Evolutionary conservation across 64 coral and sea anemone species (phyloP), one percentile per base, ranked within the genome.

Genomic region (Montipora sp.): DNA sequence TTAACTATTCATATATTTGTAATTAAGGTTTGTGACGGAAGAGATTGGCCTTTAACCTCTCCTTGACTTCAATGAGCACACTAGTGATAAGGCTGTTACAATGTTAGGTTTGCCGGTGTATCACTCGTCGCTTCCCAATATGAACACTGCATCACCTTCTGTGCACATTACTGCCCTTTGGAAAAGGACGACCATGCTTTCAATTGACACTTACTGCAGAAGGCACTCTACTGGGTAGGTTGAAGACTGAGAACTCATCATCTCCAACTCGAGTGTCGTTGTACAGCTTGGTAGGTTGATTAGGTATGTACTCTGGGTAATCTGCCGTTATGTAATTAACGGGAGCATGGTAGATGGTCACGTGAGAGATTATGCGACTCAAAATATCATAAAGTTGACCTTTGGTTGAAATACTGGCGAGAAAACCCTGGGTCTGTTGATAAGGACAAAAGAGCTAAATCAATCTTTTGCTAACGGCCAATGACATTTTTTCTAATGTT

Each of bases 241-340:
- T 51, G 3, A 24, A 60, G 58, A 81, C 19, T 5, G 79, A 81
- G 21, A 81, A 81, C 5, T 81, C 51, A 24, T 53, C 79, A 1
- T 59, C 79, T 61, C 59, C 23, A 20, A 81, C 79, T 27, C 79
- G 8, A 22, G 79, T 36, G 55, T 81, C 79, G 19, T 81, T 44
- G 55, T 81, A 81, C 9, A 81, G 51, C 14, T 81, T 81, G 27
- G 79, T 81, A 6, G 79, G 79, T 43, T 61, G 79, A 22, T 81
- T 81, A 10, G 79, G 53, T 7, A 81, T 59, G 79, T 81, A 59
- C 5, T 58, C 9, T 1, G 51, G 9, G 55, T 81, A 81, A 12
- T 81, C 79, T 14, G 55, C 5, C 5, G 43, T 3, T 1, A 61
- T 11, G 8, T 81, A 81, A 51, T 81, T 81, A 16, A 81, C 79